These are phyloP conservation scores for Dendropsophus ebraccatus DNA, from an alignment of 2,113 vertebrate species.

Conservation along the genomic window DNA sequence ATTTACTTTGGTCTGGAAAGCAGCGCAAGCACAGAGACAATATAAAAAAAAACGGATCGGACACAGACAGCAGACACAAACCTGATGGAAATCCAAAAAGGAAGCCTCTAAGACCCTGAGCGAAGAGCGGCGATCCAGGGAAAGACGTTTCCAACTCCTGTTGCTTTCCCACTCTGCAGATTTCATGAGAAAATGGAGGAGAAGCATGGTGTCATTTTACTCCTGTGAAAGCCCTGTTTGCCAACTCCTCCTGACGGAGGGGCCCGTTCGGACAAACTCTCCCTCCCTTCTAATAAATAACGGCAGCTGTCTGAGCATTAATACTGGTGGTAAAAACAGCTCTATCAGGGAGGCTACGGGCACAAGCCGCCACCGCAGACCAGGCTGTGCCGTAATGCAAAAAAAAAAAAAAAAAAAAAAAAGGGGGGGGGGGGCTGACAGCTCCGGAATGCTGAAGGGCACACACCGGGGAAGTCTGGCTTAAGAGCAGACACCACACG, in stretches of 20 bases:
- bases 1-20: neutral
- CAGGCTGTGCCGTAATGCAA: neutral
- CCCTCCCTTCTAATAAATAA: conserved; percentile 62
- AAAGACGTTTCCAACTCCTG: conserved; percentile 71
- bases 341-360: conserved; percentile 29
- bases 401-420: neutral
- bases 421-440: conserved; percentile 34
- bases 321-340: conserved; percentile 44
- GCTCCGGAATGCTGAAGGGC: conserved; percentile 63
- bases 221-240: conserved; percentile 66
- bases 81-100: conserved; percentile 64
- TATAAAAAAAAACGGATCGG: neutral
- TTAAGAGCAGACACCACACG: conserved; percentile 53
- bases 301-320: conserved; percentile 64
- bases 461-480: conserved; percentile 52
- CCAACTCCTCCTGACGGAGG: conserved; percentile 70
- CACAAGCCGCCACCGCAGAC: neutral
- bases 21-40: neutral
- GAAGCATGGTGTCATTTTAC: conserved; percentile 75
- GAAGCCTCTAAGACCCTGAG: conserved; percentile 59
- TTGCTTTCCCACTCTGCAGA: conserved; percentile 72
- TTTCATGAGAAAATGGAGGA: conserved; percentile 74
- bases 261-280: conserved; percentile 64
- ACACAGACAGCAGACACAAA: conserved; percentile 63
- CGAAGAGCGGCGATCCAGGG: conserved; percentile 66